These are phyloP conservation scores for Drosophila mimica DNA, from an alignment of 2,888 invertebrate species.

Conservation along the genomic window DNA sequence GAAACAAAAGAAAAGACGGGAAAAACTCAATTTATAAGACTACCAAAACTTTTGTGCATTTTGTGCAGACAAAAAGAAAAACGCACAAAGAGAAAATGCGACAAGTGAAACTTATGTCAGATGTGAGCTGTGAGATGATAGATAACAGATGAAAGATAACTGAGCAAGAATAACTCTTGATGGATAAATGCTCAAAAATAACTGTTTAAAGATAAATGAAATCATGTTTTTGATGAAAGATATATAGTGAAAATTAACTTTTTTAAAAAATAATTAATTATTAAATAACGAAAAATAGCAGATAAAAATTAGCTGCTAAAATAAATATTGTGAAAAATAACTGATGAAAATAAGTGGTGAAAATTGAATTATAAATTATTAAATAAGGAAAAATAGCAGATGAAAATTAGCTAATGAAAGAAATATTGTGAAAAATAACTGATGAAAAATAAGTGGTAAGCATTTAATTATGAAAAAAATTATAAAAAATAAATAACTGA, in stretches of 20 bases:
- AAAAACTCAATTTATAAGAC: constrained; percentile 55
- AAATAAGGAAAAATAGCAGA: not conserved
- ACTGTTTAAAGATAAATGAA: not conserved
- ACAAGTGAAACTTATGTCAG: constrained; percentile 22
- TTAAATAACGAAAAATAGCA: too few species aligned
- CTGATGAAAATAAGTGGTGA: too few species aligned
- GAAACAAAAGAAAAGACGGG: constrained; percentile 26
- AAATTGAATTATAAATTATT: too few species aligned
- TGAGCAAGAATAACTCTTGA: not conserved
- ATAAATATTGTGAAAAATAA: too few species aligned
- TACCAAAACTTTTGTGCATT: constrained; percentile 39
- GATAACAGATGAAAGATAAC: not conserved
- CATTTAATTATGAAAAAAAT: not conserved
- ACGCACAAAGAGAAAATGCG: constrained; percentile 16
- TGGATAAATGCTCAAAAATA: not conserved
- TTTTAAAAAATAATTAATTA: too few species aligned
- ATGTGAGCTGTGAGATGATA: constrained; percentile 16
- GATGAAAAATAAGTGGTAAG: not conserved
- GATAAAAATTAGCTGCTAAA: too few species aligned
- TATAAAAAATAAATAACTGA: too few species aligned
- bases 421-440: not conserved
- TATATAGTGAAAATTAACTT: not conserved
- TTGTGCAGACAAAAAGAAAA: constrained; percentile 15
- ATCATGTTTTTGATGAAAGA: not conserved
- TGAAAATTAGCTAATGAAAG: not conserved